Evolutionary conservation across 1,140 invertebrate genomes (phyloP).

Genomic region (Habropoda laboriosa): DNA sequence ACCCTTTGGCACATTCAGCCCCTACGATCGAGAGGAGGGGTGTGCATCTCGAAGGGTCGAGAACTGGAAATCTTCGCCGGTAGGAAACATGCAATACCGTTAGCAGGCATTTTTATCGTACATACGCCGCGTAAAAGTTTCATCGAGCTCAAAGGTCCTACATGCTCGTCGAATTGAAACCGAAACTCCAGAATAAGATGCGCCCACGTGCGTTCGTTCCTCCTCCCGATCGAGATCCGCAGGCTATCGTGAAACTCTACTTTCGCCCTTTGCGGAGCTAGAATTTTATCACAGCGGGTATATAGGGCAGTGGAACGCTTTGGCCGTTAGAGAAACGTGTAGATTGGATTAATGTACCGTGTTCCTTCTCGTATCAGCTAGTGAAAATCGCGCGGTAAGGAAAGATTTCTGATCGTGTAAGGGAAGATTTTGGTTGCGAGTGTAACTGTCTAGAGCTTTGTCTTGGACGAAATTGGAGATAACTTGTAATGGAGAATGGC

Average conservation of each 20-base stretch:
- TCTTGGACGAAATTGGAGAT: neutral
- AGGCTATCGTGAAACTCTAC: neutral
- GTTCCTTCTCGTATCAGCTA: neutral
- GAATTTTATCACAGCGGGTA: neutral
- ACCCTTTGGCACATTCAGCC: slow-evolving; percentile 25
- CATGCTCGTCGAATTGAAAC: slow-evolving; percentile 13
- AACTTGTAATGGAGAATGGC: too few relatives aligned
- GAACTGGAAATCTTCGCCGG: neutral
- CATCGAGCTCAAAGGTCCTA: slow-evolving; percentile 22
- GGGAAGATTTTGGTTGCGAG: neutral
- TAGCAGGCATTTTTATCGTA: slow-evolving; percentile 28
- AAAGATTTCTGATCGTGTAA: neutral
- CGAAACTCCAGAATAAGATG: neutral
- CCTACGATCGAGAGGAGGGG: slow-evolving; percentile 49
- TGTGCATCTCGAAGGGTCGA: neutral
- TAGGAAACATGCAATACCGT: neutral
- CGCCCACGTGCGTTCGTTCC: neutral
- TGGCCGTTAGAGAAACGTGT: neutral
- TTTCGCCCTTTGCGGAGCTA: neutral
- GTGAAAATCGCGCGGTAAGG: neutral
- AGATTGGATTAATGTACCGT: slow-evolving; percentile 2
- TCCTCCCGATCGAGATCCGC: neutral
- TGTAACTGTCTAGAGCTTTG: neutral
- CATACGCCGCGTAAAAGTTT: slow-evolving; percentile 39
- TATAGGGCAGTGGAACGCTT: neutral